phyloP scores from a whole-genome alignment of 2,888 invertebrate genomes.

The Aphidius colemani region DNA sequence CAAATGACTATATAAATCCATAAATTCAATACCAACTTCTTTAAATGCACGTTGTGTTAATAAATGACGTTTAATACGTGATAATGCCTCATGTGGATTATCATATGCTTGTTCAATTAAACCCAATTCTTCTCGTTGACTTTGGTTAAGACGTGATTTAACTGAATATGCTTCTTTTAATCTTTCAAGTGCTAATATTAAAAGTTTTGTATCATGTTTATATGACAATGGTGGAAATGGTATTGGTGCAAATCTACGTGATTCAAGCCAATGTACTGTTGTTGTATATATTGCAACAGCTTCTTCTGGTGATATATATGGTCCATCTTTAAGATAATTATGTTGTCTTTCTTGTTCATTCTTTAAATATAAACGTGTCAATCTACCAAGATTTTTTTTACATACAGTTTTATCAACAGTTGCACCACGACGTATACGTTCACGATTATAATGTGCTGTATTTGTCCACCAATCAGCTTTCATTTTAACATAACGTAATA shows the following conservation, averaged over 20 bases:
- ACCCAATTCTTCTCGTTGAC: conserved; percentile 97
- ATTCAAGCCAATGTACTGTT: conserved; percentile 99
- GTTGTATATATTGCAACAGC: conserved; percentile 99
- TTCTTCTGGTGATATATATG: conserved; percentile 99
- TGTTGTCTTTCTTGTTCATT: conserved; percentile 99
- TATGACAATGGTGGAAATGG: conserved; percentile 99
- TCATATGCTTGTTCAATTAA: conserved; percentile 99
- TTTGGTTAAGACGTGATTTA: conserved; percentile 96
- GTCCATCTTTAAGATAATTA: conserved; percentile 99
- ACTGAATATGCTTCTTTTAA: conserved; percentile 98
- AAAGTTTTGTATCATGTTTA: conserved; percentile 98
- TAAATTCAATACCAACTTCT: conserved; percentile 99
- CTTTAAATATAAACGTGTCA: conserved; percentile 95
- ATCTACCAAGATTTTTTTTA: conserved; percentile 98
- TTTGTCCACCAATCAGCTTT: conserved; percentile 99
- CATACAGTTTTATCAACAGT: conserved; percentile 99
- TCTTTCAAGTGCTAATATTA: conserved; percentile 95
- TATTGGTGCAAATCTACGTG: conserved; percentile 96
- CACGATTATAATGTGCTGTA: conserved; percentile 99
- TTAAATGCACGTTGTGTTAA: conserved; percentile 98
- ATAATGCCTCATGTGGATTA: conserved; percentile 98
- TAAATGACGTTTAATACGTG: conserved; percentile 98
- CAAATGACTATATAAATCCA: conserved; percentile 98
- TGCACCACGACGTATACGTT: conserved; percentile 97
- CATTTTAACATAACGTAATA: conserved; percentile 98